Base-by-base conservation (phyloP, 35 echinoderm and acorn worm genomes). In the Acanthaster planci region DNA sequence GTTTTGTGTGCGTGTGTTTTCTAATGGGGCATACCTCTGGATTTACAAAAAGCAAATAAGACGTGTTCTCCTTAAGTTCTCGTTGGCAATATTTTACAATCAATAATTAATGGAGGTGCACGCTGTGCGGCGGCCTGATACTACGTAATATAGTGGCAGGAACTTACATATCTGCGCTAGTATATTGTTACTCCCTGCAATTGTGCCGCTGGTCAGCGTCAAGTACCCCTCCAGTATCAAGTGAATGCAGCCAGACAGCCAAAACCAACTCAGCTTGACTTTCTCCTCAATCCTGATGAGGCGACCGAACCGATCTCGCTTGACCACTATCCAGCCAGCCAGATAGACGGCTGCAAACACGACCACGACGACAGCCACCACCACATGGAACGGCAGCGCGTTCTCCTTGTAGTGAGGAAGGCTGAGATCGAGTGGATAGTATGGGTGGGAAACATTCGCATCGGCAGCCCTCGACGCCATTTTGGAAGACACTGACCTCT, bases 91-190 rank as follows among this genome's bases (percentile, higher is more conserved):
- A n/a, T n/a, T n/a, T n/a, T n/a, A n/a, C n/a, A n/a, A n/a, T n/a
- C n/a, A n/a, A n/a, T n/a, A n/a, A n/a, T n/a, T n/a, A n/a, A n/a
- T n/a, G n/a, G n/a, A n/a, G n/a, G n/a, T n/a, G n/a, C n/a, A n/a
- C n/a, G n/a, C n/a, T n/a, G n/a, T n/a, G n/a, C n/a, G n/a, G n/a
- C n/a, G n/a, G n/a, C n/a, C n/a, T n/a, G n/a, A n/a, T n/a, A n/a
- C n/a, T n/a, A n/a, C n/a, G n/a, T n/a, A n/a, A n/a, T n/a, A n/a
- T n/a, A n/a, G n/a, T n/a, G n/a, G n/a, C n/a, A n/a, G n/a, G n/a
- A n/a, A 89, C 87, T 89, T 89, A 89, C 87, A 89, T 22, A 80
- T 82, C 64, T 89, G 87, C 32, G 78, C 87, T 30, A 89, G 51
- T 35, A 89, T 82, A 38, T 82, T 60, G 1, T 80, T 80, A 40